Conservation (phyloP, 2,113 vertebrate genomes). For the Microtus montanus region DNA sequence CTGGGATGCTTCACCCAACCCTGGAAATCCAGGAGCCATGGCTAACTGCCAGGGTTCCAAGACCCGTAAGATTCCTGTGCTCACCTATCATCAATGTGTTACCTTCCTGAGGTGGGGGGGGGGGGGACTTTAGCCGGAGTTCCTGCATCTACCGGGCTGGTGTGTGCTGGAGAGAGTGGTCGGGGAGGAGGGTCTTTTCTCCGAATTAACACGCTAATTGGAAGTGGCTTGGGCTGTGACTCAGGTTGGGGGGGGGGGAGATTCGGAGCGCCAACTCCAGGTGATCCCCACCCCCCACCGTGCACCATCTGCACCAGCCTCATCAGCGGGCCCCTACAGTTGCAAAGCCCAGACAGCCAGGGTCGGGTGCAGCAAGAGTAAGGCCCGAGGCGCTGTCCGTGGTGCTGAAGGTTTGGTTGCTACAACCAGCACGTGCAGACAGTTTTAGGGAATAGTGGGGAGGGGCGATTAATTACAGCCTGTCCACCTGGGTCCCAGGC, state of each 20-base stretch:
- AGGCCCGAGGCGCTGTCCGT: constrained; percentile 54
- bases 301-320: constrained; percentile 57
- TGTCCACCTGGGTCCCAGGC: background rate
- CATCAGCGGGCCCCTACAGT: background rate
- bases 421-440: no score
- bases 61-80: background rate
- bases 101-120: background rate
- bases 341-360: background rate
- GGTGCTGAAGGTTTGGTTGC: constrained; percentile 66
- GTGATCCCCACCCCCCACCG: constrained; percentile 9
- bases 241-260: constrained; percentile 70
- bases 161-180: background rate
- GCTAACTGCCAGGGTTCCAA: background rate
- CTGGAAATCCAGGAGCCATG: background rate
- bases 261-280: constrained; percentile 63
- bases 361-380: background rate
- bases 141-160: background rate
- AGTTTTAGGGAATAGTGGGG: background rate
- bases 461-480: no score
- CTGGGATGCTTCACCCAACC: background rate
- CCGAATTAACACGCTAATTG: constrained; percentile 76
- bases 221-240: constrained; percentile 76
- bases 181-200: constrained; percentile 74
- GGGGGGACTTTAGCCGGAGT: constrained; percentile 59
- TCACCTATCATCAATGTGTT: no score